phyloP scores from a whole-genome alignment of 2,113 vertebrate species.

The Panthera uncia region DNA sequence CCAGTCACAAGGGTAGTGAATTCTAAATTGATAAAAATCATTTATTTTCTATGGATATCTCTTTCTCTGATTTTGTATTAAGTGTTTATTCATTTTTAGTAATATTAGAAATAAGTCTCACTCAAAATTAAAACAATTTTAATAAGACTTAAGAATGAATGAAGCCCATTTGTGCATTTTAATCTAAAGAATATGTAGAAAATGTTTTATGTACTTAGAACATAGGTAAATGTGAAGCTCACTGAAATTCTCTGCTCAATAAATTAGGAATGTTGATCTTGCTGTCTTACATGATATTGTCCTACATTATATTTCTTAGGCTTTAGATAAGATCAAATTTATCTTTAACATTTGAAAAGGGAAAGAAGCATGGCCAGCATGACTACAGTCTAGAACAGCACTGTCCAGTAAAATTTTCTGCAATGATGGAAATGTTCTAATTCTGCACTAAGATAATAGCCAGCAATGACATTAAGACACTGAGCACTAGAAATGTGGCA shows the following conservation, averaged over 20 bases:
- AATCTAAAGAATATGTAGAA: background rate
- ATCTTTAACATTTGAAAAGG: conserved; percentile 23
- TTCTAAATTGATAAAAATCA: conserved; percentile 35
- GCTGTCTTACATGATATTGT: background rate
- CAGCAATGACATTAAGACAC: background rate
- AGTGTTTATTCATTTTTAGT: background rate
- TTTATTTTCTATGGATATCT: background rate
- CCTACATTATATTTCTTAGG: background rate
- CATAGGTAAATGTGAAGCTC: background rate
- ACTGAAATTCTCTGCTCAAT: background rate
- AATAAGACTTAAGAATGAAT: background rate
- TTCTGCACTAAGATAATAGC: background rate
- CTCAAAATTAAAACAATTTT: background rate
- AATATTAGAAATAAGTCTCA: conserved; percentile 34
- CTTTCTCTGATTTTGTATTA: conserved; percentile 11
- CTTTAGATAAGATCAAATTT: conserved; percentile 21
- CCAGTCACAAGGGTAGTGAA: background rate
- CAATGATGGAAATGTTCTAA: background rate
- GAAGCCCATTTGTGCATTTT: background rate
- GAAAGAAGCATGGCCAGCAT: background rate
- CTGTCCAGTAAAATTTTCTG: background rate
- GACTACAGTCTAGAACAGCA: background rate
- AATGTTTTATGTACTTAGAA: background rate
- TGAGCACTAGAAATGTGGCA: background rate
- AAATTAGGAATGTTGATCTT: background rate